These are phyloP conservation scores for Pipistrellus pipistrellus DNA, from an alignment of 2,797 vertebrate genomes.

Conservation along the genomic window DNA sequence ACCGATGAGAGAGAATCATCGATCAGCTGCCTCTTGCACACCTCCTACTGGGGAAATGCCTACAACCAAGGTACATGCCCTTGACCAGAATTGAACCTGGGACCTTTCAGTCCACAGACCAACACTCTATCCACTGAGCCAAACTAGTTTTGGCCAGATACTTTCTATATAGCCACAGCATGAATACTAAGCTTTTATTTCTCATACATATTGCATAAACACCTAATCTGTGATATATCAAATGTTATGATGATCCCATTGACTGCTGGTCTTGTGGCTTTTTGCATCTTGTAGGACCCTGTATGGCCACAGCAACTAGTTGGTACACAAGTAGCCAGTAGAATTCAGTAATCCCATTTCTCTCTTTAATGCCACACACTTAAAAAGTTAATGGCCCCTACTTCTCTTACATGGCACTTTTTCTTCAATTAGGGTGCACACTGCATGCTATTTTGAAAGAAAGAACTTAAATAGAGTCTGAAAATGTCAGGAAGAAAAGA, in stretches of 20 bases:
- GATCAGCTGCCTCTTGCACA: no score
- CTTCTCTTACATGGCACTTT: neutral
- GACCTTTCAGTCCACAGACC: no score
- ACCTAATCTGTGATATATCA: neutral
- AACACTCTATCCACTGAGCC: no score
- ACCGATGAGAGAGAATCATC: no score
- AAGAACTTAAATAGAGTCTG: neutral
- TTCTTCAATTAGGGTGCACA: neutral
- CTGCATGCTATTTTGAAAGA: neutral
- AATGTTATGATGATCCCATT: neutral
- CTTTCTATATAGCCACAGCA: neutral
- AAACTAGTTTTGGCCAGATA: neutral
- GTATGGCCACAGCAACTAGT: neutral
- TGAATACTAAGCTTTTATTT: neutral
- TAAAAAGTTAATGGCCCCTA: neutral
- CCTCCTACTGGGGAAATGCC: no score
- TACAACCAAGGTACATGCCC: no score
- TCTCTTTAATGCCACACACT: neutral
- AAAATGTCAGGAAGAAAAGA: conserved; percentile 21
- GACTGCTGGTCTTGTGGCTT: neutral
- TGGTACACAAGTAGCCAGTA: neutral
- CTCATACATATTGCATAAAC: neutral
- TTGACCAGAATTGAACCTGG: no score
- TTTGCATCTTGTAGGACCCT: neutral
- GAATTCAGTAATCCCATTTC: neutral